Conservation (phyloP, 2,797 vertebrate species). For the Glyptemys insculpta region DNA sequence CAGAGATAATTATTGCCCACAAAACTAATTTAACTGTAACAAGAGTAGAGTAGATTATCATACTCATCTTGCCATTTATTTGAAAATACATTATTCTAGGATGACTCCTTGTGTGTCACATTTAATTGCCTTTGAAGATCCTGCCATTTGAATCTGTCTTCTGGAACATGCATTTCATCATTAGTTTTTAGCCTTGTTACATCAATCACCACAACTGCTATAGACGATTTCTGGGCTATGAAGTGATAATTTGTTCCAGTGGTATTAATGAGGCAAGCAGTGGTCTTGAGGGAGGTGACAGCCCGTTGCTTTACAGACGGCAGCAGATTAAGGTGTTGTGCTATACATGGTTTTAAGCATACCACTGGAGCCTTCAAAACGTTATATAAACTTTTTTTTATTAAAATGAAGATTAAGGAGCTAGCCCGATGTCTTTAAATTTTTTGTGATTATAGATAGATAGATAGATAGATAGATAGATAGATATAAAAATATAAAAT, state of each 20-base stretch:
- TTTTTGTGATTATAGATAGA: not conserved
- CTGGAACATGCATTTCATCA: conserved; percentile 84
- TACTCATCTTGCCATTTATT: conserved; percentile 76
- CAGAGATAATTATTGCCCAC: conserved; percentile 66
- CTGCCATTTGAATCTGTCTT: conserved; percentile 83
- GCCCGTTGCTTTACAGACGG: conserved; percentile 77
- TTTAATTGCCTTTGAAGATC: conserved; percentile 87
- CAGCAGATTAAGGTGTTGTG: conserved; percentile 76
- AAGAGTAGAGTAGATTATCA: conserved; percentile 70
- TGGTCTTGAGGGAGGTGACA: conserved; percentile 84
- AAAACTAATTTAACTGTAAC: conserved; percentile 68
- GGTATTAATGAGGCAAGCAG: conserved; percentile 86
- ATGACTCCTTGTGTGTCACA: conserved; percentile 80
- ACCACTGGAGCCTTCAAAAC: conserved; percentile 52
- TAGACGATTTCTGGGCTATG: conserved; percentile 85
- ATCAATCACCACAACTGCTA: conserved; percentile 86
- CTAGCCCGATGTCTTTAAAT: conserved; percentile 23
- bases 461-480: too few species aligned
- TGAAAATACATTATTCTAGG: conserved; percentile 79
- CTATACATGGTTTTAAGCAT: conserved; percentile 34
- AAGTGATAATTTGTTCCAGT: conserved; percentile 87
- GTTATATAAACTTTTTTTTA: conserved; percentile 20
- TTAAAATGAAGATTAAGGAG: conserved; percentile 27
- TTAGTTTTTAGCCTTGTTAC: conserved; percentile 87
- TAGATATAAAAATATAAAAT: too few species aligned